Conservation (phyloP, 2,113 vertebrate species). For the Serilophus lunatus region DNA sequence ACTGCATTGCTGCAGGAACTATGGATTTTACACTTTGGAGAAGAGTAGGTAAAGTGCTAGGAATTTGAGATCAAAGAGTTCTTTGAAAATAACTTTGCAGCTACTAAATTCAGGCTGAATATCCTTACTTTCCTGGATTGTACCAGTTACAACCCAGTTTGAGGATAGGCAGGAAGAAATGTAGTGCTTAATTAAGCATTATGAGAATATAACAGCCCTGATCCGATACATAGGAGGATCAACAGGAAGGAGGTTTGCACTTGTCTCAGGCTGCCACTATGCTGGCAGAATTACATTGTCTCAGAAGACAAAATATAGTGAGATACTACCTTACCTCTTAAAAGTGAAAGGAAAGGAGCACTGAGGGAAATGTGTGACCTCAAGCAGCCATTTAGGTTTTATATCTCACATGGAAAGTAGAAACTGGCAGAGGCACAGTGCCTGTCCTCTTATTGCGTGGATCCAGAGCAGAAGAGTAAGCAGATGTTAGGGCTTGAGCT, state of each 20-base stretch:
- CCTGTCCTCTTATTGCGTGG: fast-evolving
- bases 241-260: neutral
- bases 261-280: neutral
- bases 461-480: neutral
- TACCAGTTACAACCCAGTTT: neutral
- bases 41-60: neutral
- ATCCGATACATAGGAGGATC: neutral
- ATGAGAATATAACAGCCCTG: neutral
- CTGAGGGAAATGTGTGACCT: neutral
- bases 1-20: neutral
- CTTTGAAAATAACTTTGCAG: neutral
- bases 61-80: neutral
- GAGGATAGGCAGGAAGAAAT: neutral
- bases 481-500: neutral
- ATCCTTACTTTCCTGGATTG: neutral
- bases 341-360: neutral
- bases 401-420: neutral
- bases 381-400: neutral
- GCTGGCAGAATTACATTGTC: neutral
- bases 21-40: neutral
- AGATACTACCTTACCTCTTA: neutral
- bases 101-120: neutral
- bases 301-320: neutral
- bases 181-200: neutral
- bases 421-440: fast-evolving